Evolutionary conservation across 2,113 vertebrate species (phyloP), one percentile per base, ranked within the genome.

Genomic region (Thinocorus orbignyianus): DNA sequence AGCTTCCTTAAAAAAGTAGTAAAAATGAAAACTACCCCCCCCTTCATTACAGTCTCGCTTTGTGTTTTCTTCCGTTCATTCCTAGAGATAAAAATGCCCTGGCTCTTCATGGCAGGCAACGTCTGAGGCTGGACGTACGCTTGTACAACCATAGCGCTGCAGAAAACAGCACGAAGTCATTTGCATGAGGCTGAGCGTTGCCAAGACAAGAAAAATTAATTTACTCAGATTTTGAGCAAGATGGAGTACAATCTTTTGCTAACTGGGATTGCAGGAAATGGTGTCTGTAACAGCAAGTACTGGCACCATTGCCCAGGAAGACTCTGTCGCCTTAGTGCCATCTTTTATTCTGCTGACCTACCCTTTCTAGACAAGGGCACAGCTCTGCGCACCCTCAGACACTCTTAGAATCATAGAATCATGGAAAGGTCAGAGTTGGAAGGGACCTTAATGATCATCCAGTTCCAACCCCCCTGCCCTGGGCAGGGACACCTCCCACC

Each of bases 161-260:
- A 77, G 76, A 61, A 73, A 80, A 51, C 62, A 72, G 26, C 79
- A 57, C 86, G 26, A 28, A 78, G 33, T 66, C 30, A 46, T 84
- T 44, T 60, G 30, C 60, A 52, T 22, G 46, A 93, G 72, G 35
- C 64, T 71, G 35, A 86, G 46, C 35, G 4, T 31, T 78, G 72
- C 64, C 80, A 86, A 94, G 66, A 33, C 24, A 66, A 86, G 82
- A 70, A 82, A 93, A 92, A 93, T 31, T 84, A 37, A 86, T 90
- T 69, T 37, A n/a, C 82, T 94, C 51, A 33, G 42, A 39, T 68
- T 86, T 74, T 81, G 69, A 95, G 65, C 26, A 49, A 58, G 70
- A 68, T 74, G 42, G 46, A 93, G 33, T 35, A 58, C 2, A 2
- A 33, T 55, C 48, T 93, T 95, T 9, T 30, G 25, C 52, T 86